A percentile compares a stretch with the other conserved stretches of the same genome.
phyloP scores from a whole-genome alignment of 2,888 invertebrate genomes.

The Synergus laeviventris region DNA sequence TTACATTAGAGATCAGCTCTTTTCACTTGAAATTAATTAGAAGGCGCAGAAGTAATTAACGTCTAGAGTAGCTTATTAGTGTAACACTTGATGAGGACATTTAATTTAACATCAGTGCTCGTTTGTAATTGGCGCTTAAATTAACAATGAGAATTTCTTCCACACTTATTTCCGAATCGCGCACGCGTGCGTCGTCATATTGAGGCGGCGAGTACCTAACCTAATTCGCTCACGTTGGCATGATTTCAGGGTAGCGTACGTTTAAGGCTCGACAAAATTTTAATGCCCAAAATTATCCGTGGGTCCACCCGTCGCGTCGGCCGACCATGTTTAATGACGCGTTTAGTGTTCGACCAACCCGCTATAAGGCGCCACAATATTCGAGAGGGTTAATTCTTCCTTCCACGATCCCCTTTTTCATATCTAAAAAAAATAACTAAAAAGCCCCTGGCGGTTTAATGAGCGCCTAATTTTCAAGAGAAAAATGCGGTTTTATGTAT shows the following conservation, averaged over 20 bases:
- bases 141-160: not conserved
- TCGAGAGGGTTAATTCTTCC: slow-evolving; percentile 33
- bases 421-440: slow-evolving; percentile 48
- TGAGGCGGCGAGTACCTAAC: slow-evolving; percentile 31
- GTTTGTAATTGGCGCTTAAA: not conserved
- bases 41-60: slow-evolving; percentile 26
- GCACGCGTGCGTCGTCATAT: not conserved
- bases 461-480: slow-evolving; percentile 63
- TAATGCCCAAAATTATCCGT: slow-evolving; percentile 61
- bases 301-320: slow-evolving; percentile 55
- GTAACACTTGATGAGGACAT: slow-evolving; percentile 3
- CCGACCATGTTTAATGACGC: slow-evolving; percentile 62
- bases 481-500: slow-evolving; percentile 60
- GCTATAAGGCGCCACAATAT: slow-evolving; percentile 44
- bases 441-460: slow-evolving; percentile 59
- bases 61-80: slow-evolving; percentile 20
- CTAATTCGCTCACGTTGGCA: slow-evolving; percentile 6
- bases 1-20: slow-evolving; percentile 28
- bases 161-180: not conserved
- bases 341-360: slow-evolving; percentile 56
- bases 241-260: slow-evolving; percentile 3
- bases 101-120: slow-evolving; percentile 11
- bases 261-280: slow-evolving; percentile 49
- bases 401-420: slow-evolving; percentile 5
- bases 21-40: slow-evolving; percentile 32